phyloP scores from a whole-genome alignment of 2,888 invertebrate genomes.

The Thelaira solivaga region DNA sequence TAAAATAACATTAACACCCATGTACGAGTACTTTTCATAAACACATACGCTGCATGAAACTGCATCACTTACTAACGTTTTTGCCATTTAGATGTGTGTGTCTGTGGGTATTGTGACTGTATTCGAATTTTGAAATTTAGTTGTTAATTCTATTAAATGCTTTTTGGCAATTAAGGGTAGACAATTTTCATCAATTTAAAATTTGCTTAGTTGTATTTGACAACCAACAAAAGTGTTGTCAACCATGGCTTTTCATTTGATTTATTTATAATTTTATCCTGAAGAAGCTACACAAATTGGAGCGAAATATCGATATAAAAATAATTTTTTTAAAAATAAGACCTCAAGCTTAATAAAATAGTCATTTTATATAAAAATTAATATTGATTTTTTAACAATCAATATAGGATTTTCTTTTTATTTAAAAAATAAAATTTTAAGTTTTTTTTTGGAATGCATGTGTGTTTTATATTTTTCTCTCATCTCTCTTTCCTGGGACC shows the following conservation, averaged over 20 bases:
- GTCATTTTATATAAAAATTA: no score
- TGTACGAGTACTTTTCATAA: background rate
- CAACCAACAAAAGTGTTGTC: conserved; percentile 34
- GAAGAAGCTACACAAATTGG: no score
- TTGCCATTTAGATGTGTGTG: background rate
- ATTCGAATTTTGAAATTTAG: conserved; percentile 39
- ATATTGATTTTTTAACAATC: no score
- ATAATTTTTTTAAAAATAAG: no score
- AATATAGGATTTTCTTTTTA: no score
- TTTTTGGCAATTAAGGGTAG: conserved; percentile 45
- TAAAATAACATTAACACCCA: conserved; percentile 10
- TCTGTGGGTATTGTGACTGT: background rate
- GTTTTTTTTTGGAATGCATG: no score
- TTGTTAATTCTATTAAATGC: conserved; percentile 48
- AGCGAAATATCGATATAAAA: no score
- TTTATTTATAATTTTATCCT: no score
- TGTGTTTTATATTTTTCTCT: no score
- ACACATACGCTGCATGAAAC: background rate
- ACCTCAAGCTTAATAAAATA: no score
- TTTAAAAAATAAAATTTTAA: no score
- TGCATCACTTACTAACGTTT: background rate
- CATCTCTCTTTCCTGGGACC: no score
- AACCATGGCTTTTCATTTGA: background rate
- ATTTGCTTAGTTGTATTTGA: conserved; percentile 43
- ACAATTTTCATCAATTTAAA: conserved; percentile 36